phyloP scores from a whole-genome alignment of 2,888 invertebrate species.

The Cantharis rufa region DNA sequence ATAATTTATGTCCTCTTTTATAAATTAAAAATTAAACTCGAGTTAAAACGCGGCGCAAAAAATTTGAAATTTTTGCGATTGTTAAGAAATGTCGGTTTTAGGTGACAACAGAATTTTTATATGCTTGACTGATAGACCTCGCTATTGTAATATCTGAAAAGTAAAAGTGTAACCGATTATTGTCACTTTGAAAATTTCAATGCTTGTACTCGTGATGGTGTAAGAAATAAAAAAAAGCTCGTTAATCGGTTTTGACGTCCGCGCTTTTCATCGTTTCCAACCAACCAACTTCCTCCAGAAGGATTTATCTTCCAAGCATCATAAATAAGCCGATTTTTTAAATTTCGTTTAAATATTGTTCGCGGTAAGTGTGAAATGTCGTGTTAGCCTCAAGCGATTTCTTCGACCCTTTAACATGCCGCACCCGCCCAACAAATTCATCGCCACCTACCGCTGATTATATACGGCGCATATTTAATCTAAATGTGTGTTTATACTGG shows the following conservation, averaged over 20 bases:
- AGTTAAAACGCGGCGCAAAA: background rate
- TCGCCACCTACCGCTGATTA: slow-evolving; percentile 29
- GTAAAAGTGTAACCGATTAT: slow-evolving; percentile 9
- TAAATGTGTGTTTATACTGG: slow-evolving; percentile 16
- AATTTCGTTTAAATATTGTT: slow-evolving; percentile 19
- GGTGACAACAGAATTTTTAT: slow-evolving; percentile 6
- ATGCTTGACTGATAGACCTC: slow-evolving; percentile 11
- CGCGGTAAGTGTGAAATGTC: slow-evolving; percentile 32
- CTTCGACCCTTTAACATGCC: slow-evolving; percentile 28
- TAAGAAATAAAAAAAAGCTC: background rate
- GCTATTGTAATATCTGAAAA: slow-evolving; percentile 2
- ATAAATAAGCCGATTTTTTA: slow-evolving; percentile 26
- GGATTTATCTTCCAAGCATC: slow-evolving; percentile 14
- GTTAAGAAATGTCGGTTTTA: background rate
- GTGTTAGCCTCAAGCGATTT: slow-evolving; percentile 20
- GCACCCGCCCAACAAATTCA: slow-evolving; percentile 30
- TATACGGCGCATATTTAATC: slow-evolving; percentile 17
- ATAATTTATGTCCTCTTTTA: slow-evolving; percentile 11
- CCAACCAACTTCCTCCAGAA: slow-evolving; percentile 8
- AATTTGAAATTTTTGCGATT: background rate
- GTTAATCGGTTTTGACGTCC: background rate
- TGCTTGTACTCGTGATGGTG: background rate
- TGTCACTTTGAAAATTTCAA: background rate
- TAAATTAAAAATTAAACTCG: background rate
- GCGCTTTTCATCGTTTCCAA: background rate